These are phyloP conservation scores for Aquatica leii DNA, from an alignment of 2,888 invertebrate genomes.

Conservation along the genomic window DNA sequence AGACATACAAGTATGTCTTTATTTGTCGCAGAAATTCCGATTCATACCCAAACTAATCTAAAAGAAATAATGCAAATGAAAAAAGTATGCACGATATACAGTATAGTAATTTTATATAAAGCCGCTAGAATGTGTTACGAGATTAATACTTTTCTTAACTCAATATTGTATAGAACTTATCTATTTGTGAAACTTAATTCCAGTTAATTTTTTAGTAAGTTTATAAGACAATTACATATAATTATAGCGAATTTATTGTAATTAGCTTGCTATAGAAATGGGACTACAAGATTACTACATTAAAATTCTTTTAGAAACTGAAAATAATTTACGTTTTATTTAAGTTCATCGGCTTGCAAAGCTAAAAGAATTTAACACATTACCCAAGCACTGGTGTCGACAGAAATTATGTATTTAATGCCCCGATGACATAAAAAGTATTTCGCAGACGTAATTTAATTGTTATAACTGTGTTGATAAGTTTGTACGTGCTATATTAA, in stretches of 20 bases:
- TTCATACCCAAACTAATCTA: no score
- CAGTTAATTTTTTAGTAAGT: no score
- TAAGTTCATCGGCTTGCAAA: constrained; percentile 10
- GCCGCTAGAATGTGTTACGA: no score
- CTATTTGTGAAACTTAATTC: no score
- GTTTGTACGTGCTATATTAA: background rate
- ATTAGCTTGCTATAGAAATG: constrained; percentile 33
- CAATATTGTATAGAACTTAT: no score
- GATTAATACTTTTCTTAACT: no score
- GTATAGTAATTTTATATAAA: no score
- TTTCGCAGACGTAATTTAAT: constrained; percentile 14
- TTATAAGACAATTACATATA: no score
- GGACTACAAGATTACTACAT: constrained; percentile 29
- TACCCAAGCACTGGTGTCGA: constrained; percentile 8
- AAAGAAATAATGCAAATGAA: no score
- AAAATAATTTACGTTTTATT: constrained; percentile 19
- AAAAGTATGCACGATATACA: no score
- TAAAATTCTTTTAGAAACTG: constrained; percentile 25
- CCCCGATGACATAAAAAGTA: constrained; percentile 11
- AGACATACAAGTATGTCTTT: no score
- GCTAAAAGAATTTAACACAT: constrained; percentile 20
- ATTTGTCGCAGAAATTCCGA: no score
- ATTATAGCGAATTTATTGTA: constrained; percentile 40
- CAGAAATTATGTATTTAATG: constrained; percentile 19
- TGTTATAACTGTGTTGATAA: constrained; percentile 22